These are phyloP conservation scores for Dichetophora obliterata DNA, from an alignment of 2,888 invertebrate genomes.

Conservation along the genomic window DNA sequence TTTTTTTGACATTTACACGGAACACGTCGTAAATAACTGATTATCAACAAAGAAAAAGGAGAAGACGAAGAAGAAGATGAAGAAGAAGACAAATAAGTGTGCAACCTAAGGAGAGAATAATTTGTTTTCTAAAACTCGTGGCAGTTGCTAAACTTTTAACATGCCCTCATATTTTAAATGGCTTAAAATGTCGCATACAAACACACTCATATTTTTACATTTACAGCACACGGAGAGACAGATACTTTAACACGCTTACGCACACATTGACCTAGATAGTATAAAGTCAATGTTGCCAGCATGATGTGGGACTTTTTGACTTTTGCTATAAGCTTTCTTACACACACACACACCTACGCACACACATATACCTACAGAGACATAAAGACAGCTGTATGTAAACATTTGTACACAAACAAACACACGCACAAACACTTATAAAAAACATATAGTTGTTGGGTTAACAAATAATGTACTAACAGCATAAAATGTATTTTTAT, in stretches of 20 bases:
- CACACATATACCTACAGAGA: not conserved
- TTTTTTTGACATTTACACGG: too few species aligned
- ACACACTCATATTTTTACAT: not conserved
- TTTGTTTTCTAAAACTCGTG: not conserved
- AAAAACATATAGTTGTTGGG: not conserved
- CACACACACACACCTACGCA: not conserved
- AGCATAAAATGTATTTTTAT: not conserved
- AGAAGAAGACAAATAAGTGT: not conserved
- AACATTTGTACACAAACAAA: too few species aligned
- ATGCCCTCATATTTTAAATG: not conserved
- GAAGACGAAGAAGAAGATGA: not conserved
- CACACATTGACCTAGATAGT: conserved; percentile 8
- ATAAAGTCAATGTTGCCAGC: conserved; percentile 21
- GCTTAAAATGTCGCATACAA: not conserved
- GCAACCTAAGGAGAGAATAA: not conserved
- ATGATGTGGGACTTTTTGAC: not conserved
- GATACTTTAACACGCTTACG: not conserved
- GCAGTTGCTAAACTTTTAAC: conserved; percentile 6
- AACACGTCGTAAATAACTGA: too few species aligned
- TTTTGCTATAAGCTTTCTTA: not conserved
- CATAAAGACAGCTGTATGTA: too few species aligned
- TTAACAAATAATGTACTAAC: not conserved
- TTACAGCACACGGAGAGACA: not conserved
- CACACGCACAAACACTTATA: too few species aligned
- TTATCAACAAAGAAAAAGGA: too few species aligned